phyloP scores from a whole-genome alignment of 2,113 vertebrate species.

The Verasper variegatus region DNA sequence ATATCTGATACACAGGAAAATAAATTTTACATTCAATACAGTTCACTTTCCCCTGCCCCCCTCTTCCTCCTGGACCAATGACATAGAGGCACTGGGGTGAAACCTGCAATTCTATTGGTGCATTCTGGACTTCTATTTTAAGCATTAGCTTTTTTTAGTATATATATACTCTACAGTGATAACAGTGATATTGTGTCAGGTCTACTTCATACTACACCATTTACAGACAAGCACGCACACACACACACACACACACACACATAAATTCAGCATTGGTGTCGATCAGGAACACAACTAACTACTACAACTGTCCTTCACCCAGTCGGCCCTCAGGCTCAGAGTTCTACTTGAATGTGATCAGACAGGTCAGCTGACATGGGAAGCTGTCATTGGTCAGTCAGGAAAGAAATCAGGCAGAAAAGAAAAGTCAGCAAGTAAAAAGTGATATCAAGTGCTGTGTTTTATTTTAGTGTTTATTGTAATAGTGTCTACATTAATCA shows the following conservation, averaged over 20 bases:
- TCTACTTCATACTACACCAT: slow-evolving; percentile 69
- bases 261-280: slow-evolving; percentile 30
- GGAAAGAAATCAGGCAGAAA: slow-evolving; percentile 18
- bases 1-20: slow-evolving; percentile 56
- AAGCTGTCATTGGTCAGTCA: slow-evolving; percentile 13
- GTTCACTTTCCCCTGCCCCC: slow-evolving; percentile 27
- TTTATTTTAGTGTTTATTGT: slow-evolving; percentile 38
- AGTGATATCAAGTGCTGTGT: slow-evolving; percentile 42
- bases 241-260: background rate
- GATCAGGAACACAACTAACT: slow-evolving; percentile 20
- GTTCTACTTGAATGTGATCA: slow-evolving; percentile 48
- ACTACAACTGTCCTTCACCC: slow-evolving; percentile 13
- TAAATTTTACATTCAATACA: slow-evolving; percentile 72
- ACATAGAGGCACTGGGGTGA: slow-evolving; percentile 26
- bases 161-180: slow-evolving; percentile 63
- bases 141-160: slow-evolving; percentile 53
- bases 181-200: slow-evolving; percentile 64
- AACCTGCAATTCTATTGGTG: slow-evolving; percentile 63
- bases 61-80: slow-evolving; percentile 41
- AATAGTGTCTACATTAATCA: slow-evolving; percentile 4
- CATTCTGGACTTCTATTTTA: slow-evolving; percentile 64
- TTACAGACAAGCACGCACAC: slow-evolving; percentile 17
- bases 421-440: slow-evolving; percentile 12
- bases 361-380: slow-evolving; percentile 7
- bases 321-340: slow-evolving; percentile 6